Evolutionary conservation across 2,113 vertebrate genomes (phyloP).

Genomic region (Macaca fascicularis): T2T-MFA8v1.1 NC_088393.1:57596501-57597000

Average conservation of each 20-base stretch:
- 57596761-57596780: too few species aligned
- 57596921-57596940: neutral
- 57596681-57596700: neutral
- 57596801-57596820: neutral
- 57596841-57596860: neutral
- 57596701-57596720: too few species aligned
- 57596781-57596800: neutral
- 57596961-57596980: neutral
- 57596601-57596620: too few species aligned
- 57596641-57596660: rapidly evolving
- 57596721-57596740: too few species aligned
- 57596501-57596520: neutral
- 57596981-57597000: rapidly evolving
- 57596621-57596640: rapidly evolving
- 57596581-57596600: too few species aligned
- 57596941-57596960: neutral
- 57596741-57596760: rapidly evolving
- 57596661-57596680: neutral
- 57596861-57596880: neutral
- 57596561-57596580: too few species aligned
- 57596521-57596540: too few species aligned
- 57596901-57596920: neutral
- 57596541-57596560: too few species aligned
- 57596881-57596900: neutral
- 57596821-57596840: too few species aligned